These are phyloP conservation scores for Dufourea novaeangliae DNA, from an alignment of 1,140 invertebrate genomes.

Conservation along the genomic window DNA sequence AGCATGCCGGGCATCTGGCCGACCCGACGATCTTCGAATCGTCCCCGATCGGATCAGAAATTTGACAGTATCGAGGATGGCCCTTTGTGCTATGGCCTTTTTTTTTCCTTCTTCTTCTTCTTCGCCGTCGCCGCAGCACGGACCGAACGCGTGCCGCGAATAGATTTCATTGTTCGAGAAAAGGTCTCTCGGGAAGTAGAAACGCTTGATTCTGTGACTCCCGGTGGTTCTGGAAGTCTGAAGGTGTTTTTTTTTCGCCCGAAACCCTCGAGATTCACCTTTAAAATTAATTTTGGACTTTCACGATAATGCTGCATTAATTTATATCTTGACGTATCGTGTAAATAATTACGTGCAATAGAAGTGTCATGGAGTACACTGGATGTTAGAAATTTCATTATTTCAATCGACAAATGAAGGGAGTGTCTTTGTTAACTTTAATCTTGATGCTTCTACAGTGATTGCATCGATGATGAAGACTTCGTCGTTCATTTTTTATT, in stretches of 20 bases:
- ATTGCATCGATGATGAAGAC: no score
- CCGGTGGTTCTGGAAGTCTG: not conserved
- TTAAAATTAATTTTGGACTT: not conserved
- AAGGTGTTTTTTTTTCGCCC: not conserved
- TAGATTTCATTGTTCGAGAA: conserved; percentile 36
- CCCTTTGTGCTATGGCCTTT: conserved; percentile 52
- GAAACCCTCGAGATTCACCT: not conserved
- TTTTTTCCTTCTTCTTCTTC: conserved; percentile 24
- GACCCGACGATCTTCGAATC: conserved; percentile 53
- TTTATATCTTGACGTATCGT: no score
- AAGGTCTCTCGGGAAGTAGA: conserved; percentile 1
- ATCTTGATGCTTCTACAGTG: no score
- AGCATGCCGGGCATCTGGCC: conserved; percentile 60
- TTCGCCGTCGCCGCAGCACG: not conserved
- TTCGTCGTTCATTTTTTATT: no score
- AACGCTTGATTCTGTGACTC: conserved; percentile 40
- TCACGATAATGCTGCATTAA: not conserved
- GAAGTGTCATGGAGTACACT: no score
- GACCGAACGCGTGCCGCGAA: conserved; percentile 46
- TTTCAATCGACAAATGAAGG: no score
- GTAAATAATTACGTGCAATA: no score
- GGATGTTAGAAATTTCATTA: no score
- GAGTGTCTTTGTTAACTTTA: no score
- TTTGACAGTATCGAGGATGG: conserved; percentile 56
- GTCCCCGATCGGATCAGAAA: conserved; percentile 52